Conservation (phyloP, 1,140 invertebrate species). For the Procambarus clarkii region DNA sequence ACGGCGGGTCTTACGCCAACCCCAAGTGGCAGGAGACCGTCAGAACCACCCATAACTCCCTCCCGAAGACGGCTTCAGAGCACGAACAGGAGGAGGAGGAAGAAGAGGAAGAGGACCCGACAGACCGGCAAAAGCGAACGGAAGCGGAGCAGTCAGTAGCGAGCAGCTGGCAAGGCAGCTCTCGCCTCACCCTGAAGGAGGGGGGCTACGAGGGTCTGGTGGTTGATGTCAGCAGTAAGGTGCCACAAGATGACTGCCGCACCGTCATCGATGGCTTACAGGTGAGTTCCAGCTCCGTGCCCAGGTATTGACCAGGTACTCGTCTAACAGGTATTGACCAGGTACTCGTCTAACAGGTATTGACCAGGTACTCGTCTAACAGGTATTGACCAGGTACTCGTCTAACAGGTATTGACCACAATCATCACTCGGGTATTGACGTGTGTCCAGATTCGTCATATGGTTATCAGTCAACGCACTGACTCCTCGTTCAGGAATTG, state of each 20-base stretch:
- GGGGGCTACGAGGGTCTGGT: conserved; percentile 55
- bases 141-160: conserved; percentile 7
- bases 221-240: conserved; percentile 38
- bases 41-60: conserved; percentile 39
- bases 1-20: conserved; percentile 4
- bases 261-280: conserved; percentile 50
- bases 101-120: conserved; percentile 31
- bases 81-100: background rate
- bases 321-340: too few relatives aligned
- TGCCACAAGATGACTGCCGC: conserved; percentile 45
- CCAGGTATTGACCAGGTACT: background rate
- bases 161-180: conserved; percentile 8
- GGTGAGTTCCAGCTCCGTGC: background rate
- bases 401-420: too few relatives aligned
- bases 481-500: too few relatives aligned
- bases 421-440: too few relatives aligned
- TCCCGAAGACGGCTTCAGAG: conserved; percentile 15
- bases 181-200: conserved; percentile 35
- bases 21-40: conserved; percentile 37
- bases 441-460: too few relatives aligned
- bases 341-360: too few relatives aligned
- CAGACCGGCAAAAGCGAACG: conserved; percentile 49
- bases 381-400: background rate
- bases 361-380: too few relatives aligned
- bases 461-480: too few relatives aligned